Percentiles rank a stretch among this genome's conserved stretches.
Evolutionary conservation across 2,888 invertebrate species (phyloP).

Genomic region (Folsomia manolachei): DNA sequence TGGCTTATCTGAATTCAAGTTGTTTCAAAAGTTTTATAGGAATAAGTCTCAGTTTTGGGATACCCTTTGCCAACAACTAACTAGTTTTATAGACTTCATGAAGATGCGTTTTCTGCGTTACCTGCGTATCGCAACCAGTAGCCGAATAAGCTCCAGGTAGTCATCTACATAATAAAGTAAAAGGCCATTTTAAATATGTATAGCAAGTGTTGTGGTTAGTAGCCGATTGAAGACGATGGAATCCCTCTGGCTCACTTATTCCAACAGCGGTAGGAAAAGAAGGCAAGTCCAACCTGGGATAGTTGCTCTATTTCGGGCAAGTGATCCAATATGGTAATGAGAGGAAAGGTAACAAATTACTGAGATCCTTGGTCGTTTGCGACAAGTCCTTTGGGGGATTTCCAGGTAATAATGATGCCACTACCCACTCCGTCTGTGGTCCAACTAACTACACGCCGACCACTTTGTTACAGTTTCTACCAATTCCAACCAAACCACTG

Average conservation of each 20-base stretch:
- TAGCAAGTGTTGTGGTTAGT: not conserved
- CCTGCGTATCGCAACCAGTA: not conserved
- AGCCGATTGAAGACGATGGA: no score
- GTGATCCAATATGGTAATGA: slow-evolving; percentile 9
- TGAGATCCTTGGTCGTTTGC: slow-evolving; percentile 14
- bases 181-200: not conserved
- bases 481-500: not conserved
- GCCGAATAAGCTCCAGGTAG: not conserved
- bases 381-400: slow-evolving; percentile 18
- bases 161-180: not conserved
- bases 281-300: no score
- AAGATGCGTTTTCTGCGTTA: no score
- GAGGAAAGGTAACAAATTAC: slow-evolving; percentile 22
- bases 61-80: no score
- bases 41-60: no score
- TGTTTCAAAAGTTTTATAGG: no score
- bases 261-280: not conserved
- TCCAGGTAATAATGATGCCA: slow-evolving; percentile 5
- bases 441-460: not conserved
- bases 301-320: not conserved
- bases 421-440: not conserved
- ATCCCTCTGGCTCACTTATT: not conserved
- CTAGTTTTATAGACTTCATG: no score
- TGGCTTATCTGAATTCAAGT: not conserved
- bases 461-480: no score